These are phyloP conservation scores for Trinectes maculatus DNA, from an alignment of 2,113 vertebrate genomes.

Conservation along the genomic window DNA sequence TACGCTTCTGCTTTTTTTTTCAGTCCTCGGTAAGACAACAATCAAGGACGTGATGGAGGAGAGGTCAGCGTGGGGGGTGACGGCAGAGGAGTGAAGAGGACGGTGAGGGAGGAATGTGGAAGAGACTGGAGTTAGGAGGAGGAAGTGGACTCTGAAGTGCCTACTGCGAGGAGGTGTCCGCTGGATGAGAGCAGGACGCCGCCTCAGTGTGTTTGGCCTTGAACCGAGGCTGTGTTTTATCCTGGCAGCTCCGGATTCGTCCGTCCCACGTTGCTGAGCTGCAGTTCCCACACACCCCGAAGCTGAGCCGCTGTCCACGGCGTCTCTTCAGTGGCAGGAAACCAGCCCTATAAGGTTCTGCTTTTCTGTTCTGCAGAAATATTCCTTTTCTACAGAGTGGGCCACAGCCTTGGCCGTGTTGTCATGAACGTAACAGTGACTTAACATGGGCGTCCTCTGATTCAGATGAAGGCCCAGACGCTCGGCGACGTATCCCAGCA, in stretches of 20 bases:
- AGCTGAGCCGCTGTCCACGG: constrained; percentile 39
- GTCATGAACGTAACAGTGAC: constrained; percentile 57
- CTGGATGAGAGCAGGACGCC: constrained; percentile 56
- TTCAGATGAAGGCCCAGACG: constrained; percentile 31
- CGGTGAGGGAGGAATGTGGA: constrained; percentile 63
- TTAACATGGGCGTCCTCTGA: constrained; percentile 20
- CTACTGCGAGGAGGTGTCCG: constrained; percentile 72
- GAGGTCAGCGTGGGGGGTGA: constrained; percentile 57
- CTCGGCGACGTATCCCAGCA: constrained; percentile 25
- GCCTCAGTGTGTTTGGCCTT: constrained; percentile 70
- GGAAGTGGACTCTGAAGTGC: constrained; percentile 76
- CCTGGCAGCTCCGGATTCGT: constrained; percentile 70
- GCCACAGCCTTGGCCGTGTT: constrained; percentile 58
- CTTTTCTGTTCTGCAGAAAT: constrained; percentile 30
- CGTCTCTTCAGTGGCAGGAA: constrained; percentile 59
- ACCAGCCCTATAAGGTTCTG: constrained; percentile 49
- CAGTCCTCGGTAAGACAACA: constrained; percentile 55
- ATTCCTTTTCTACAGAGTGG: constrained; percentile 33
- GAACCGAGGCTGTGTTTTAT: constrained; percentile 74
- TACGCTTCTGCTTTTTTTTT: constrained; percentile 40
- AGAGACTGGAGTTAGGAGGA: constrained; percentile 63
- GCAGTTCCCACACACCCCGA: constrained; percentile 44
- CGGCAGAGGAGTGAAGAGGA: constrained; percentile 44
- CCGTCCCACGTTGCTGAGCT: constrained; percentile 63
- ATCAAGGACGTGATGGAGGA: constrained; percentile 54